These are phyloP conservation scores for Pangasius macronema DNA, from an alignment of 2,797 vertebrate species.

Conservation along the genomic window DNA sequence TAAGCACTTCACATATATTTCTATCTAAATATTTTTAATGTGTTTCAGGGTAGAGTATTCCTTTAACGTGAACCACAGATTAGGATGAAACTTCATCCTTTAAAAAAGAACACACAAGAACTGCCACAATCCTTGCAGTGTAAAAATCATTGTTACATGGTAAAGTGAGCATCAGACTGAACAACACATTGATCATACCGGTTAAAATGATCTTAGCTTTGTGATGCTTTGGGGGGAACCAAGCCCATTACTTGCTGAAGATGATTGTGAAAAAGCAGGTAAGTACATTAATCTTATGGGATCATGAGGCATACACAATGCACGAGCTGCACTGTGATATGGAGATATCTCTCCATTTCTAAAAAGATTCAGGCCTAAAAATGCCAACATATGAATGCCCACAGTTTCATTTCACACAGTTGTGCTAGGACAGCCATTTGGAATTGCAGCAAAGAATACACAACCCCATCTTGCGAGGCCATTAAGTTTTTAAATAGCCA, in stretches of 20 bases:
- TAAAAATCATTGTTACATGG: no score
- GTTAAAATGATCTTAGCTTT: neutral
- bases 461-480: neutral
- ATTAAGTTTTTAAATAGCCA: neutral
- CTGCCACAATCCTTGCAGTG: neutral
- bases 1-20: neutral
- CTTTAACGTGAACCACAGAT: neutral
- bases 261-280: neutral
- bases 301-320: neutral
- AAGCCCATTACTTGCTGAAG: neutral
- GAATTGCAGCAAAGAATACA: neutral
- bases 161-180: neutral
- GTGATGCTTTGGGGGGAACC: neutral
- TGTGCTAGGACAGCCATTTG: neutral
- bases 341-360: neutral
- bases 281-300: neutral
- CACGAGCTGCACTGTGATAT: neutral
- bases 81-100: neutral
- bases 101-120: neutral
- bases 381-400: neutral
- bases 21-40: neutral
- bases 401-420: neutral
- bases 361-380: neutral
- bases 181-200: neutral
- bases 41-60: neutral